Base-by-base conservation (phyloP, 2,888 invertebrate species). In the Boloria selene region DNA sequence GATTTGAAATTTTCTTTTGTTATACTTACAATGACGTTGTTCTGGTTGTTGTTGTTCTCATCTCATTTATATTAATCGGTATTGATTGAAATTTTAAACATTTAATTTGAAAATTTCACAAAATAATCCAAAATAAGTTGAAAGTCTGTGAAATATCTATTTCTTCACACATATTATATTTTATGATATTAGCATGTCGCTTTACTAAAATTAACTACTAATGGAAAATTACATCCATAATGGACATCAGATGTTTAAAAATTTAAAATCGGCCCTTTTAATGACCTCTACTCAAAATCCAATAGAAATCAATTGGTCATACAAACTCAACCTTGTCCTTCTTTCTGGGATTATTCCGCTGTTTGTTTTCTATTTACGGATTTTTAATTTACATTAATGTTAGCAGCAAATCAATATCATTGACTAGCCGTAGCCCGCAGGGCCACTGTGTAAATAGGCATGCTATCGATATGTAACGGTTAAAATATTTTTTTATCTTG, bases 271-370 rank as follows among this genome's bases (percentile, higher is more conserved):
- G 55, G 31, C 26, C 51, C 31, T 38, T 59, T 59, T 26, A 47
- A 64, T 58, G 53, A 61, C 51, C 67, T 64, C 45, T 58, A 38
- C 18, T 38, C 38, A 55, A 42, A 14, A 52, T n/a, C 49, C 49
- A 61, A 58, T 61, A 54, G 44, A 64, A 61, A 64, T 67, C 54
- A 26, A 64, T 69, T 61, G 54, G 67, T 54, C 49, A 64, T 64
- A 61, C 61, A 64, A 64, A 58, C 45, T 54, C 31, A 61, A 54
- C 70, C 70, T 70, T 68, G 70, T 63, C 65, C 65, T 65, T 68
- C 54, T 68, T 68, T 70, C 53, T 54, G 58, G 61, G 52, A 61
- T 56, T 54, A 65, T 65, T 70, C 65, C 70, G 61, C 51, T 70
- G 65, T 62, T 65, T 65, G 55, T 58, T 59, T 64, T 61, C 64